These are phyloP conservation scores for Cyrtonyx montezumae DNA, from an alignment of 2,113 vertebrate genomes.

Conservation along the genomic window DNA sequence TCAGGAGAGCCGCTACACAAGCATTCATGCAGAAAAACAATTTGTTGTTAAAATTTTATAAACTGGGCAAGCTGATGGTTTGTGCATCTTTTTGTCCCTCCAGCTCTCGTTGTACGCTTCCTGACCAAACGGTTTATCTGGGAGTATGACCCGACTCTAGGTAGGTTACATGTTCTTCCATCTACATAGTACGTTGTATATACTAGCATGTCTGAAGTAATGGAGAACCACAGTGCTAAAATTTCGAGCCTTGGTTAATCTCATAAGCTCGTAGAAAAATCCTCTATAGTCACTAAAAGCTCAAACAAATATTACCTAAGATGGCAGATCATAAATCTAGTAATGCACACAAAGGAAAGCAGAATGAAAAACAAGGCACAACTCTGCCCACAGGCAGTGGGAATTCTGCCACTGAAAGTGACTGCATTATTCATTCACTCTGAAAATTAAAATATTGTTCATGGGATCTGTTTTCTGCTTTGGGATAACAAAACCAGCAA, in stretches of 20 bases:
- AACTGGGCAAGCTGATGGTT: background rate
- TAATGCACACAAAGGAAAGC: accelerated
- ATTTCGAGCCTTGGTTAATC: background rate
- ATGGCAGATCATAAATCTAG: background rate
- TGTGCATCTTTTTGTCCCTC: conserved; percentile 13
- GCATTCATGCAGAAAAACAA: background rate
- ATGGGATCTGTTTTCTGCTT: background rate
- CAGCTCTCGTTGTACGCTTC: conserved; percentile 96
- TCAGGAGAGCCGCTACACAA: background rate
- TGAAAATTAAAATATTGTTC: background rate
- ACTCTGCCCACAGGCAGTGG: background rate
- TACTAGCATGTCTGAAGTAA: background rate
- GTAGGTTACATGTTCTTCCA: conserved; percentile 76
- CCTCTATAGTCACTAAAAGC: background rate
- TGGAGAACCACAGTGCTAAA: background rate
- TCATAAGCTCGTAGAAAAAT: background rate
- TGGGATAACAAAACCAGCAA: background rate
- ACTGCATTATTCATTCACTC: background rate
- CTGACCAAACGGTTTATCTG: conserved; percentile 98
- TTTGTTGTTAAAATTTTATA: background rate
- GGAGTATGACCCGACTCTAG: conserved; percentile 97
- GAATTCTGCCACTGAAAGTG: background rate
- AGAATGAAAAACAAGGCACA: background rate
- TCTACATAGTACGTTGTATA: accelerated
- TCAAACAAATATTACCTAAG: background rate